phyloP scores from a whole-genome alignment of 2,113 vertebrate genomes.

The Mixornis gularis region DNA sequence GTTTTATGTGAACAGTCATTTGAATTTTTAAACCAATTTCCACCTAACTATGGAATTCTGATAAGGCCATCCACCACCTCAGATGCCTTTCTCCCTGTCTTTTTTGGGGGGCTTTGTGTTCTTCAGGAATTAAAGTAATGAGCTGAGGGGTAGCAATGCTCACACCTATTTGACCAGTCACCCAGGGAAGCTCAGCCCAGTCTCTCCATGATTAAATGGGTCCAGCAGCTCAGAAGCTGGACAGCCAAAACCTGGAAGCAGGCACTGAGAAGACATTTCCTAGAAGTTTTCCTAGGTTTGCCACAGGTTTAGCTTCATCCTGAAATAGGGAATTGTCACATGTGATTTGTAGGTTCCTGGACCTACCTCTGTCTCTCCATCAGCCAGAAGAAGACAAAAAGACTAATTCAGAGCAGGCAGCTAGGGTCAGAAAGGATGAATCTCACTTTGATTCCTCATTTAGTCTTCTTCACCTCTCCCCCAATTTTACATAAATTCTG shows the following conservation, averaged over 20 bases:
- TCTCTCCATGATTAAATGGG: background rate
- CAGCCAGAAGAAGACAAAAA: background rate
- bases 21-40: conserved; percentile 63
- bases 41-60: conserved; percentile 23
- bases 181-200: background rate
- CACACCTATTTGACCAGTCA: background rate
- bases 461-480: background rate
- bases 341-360: background rate
- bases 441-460: background rate
- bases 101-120: background rate
- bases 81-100: background rate
- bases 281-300: background rate
- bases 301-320: background rate
- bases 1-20: conserved; percentile 54
- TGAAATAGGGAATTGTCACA: background rate
- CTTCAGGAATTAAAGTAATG: background rate
- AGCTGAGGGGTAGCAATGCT: background rate
- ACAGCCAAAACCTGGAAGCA: background rate
- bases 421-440: background rate
- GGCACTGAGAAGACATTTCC: background rate
- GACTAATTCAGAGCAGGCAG: background rate
- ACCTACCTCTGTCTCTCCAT: background rate
- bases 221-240: background rate
- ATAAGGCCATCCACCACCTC: background rate
- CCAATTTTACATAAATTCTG: background rate